A percentile compares a stretch with the other conserved stretches of the same genome.
phyloP scores from a whole-genome alignment of 2,888 invertebrate species.

The Melanotus villosus region DNA sequence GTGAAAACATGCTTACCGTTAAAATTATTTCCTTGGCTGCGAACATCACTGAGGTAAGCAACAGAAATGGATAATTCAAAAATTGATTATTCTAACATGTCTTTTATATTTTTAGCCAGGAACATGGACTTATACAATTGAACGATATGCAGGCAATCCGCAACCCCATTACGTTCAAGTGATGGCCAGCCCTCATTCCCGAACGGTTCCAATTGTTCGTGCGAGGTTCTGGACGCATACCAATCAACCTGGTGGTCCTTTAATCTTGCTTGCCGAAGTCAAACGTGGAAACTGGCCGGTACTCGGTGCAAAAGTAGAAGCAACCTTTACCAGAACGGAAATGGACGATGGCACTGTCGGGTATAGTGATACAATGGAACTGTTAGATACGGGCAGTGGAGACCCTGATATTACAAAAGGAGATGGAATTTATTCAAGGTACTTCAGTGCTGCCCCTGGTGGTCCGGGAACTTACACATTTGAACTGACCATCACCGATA shows the following conservation, averaged over 20 bases:
- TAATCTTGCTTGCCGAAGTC: slow-evolving; percentile 71
- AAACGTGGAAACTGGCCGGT: slow-evolving; percentile 73
- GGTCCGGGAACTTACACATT: slow-evolving; percentile 70
- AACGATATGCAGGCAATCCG: slow-evolving; percentile 72
- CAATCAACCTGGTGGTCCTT: slow-evolving; percentile 65
- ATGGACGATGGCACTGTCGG: slow-evolving; percentile 62
- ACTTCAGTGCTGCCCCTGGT: slow-evolving; percentile 70
- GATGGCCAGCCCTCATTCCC: slow-evolving; percentile 70
- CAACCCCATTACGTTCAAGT: slow-evolving; percentile 76
- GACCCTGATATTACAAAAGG: slow-evolving; percentile 77
- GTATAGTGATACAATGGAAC: slow-evolving; percentile 66
- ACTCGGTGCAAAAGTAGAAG: slow-evolving; percentile 72
- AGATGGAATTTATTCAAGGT: slow-evolving; percentile 78
- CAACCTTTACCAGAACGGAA: slow-evolving; percentile 66
- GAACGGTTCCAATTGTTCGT: slow-evolving; percentile 66
- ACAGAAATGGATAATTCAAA: too few relatives aligned
- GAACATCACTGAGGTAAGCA: slow-evolving; percentile 69
- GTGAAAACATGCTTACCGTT: slow-evolving; percentile 69
- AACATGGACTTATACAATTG: slow-evolving; percentile 74
- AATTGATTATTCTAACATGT: background rate
- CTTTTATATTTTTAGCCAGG: slow-evolving; percentile 66
- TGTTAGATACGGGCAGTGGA: slow-evolving; percentile 74
- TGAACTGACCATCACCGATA: slow-evolving; percentile 70
- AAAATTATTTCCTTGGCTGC: slow-evolving; percentile 70
- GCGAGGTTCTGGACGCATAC: slow-evolving; percentile 69